Percentiles rank a stretch among this genome's conserved stretches.
phyloP scores from a whole-genome alignment of 2,888 invertebrate genomes.

The Caenorhabditis panamensis region DNA sequence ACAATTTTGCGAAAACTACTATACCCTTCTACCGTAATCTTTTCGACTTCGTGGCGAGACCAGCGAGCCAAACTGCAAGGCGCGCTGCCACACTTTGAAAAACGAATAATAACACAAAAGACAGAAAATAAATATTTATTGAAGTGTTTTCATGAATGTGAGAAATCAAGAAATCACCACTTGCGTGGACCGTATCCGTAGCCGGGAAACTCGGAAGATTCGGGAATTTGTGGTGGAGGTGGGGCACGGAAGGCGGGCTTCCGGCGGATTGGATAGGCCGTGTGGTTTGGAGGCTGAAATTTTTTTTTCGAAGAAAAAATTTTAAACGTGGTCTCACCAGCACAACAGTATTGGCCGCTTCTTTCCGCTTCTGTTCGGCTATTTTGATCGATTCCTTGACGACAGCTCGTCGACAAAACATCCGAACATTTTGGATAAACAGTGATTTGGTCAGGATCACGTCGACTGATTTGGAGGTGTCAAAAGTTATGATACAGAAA shows the following conservation, averaged over 20 bases:
- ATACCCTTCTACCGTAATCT: too few species aligned
- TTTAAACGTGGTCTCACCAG: too few species aligned
- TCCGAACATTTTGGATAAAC: constrained; percentile 34
- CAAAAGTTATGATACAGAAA: constrained; percentile 59
- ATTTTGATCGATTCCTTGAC: constrained; percentile 61
- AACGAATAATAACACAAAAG: too few species aligned
- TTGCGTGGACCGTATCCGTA: constrained; percentile 28
- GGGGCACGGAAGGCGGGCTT: background rate
- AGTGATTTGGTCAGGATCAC: constrained; percentile 24
- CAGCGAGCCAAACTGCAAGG: too few species aligned
- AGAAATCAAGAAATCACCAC: too few species aligned
- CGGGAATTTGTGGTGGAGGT: background rate
- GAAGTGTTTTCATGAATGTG: too few species aligned
- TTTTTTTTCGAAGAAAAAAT: background rate
- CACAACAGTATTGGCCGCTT: constrained; percentile 21
- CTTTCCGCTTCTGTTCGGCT: constrained; percentile 59
- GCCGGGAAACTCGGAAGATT: background rate
- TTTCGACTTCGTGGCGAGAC: too few species aligned
- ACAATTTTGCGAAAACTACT: too few species aligned
- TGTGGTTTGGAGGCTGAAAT: constrained; percentile 40
- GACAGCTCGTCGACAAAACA: constrained; percentile 58
- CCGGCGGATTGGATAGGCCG: constrained; percentile 27
- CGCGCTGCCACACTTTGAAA: too few species aligned
- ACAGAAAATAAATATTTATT: too few species aligned
- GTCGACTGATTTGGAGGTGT: constrained; percentile 32